Evolutionary conservation across 2,888 invertebrate species (phyloP).

Genomic region (Caradrina kadenii): DNA sequence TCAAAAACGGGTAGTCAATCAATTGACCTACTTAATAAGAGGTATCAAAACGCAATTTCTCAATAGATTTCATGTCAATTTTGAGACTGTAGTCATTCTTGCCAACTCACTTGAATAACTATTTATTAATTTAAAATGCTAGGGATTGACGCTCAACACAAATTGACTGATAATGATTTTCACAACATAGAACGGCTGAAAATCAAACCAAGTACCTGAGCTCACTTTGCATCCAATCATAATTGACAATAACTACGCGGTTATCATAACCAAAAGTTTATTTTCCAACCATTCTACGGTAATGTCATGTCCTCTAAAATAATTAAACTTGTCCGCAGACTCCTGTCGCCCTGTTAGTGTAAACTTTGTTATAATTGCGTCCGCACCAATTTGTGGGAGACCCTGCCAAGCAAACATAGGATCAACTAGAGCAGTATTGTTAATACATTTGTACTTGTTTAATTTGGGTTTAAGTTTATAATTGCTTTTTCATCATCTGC

Average conservation of each 20-base stretch:
- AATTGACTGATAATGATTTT: no score
- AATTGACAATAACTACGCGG: background rate
- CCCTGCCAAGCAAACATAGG: constrained; percentile 1
- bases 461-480: constrained; percentile 5
- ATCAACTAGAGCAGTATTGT: constrained; percentile 4
- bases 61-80: no score
- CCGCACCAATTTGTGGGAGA: constrained; percentile 30
- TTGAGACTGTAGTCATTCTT: no score
- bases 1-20: no score
- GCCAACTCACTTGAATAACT: no score
- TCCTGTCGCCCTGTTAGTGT: constrained; percentile 25
- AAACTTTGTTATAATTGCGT: constrained; percentile 42
- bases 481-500: constrained; percentile 1
- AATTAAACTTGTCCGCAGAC: constrained; percentile 11
- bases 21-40: no score
- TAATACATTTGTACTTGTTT: constrained; percentile 6
- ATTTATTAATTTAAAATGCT: no score
- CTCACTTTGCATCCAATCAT: no score
- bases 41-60: no score
- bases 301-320: constrained; percentile 24
- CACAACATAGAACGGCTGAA: no score
- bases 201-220: no score
- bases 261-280: constrained; percentile 19
- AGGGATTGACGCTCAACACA: no score
- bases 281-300: background rate